These are phyloP conservation scores for Sebastes jordani DNA, from an alignment of 2,797 vertebrate species.

Conservation along the genomic window DNA sequence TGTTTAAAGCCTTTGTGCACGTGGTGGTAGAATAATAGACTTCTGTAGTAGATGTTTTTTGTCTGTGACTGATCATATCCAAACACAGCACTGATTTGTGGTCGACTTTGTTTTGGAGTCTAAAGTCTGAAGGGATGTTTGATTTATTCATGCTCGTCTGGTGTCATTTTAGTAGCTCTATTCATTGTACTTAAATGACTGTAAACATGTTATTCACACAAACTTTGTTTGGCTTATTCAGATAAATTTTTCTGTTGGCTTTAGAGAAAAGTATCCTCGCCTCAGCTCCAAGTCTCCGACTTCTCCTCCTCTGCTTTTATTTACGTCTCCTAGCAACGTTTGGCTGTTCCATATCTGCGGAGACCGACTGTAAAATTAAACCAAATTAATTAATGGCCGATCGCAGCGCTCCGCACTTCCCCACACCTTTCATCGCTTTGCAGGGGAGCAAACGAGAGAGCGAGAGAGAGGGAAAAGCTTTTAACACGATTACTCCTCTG, in stretches of 20 bases:
- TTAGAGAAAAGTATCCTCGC: not conserved
- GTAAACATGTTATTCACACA: not conserved
- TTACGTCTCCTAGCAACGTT: conserved; percentile 29
- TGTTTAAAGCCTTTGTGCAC: not conserved
- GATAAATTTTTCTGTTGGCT: not conserved
- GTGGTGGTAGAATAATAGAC: not conserved
- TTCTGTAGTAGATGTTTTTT: not conserved
- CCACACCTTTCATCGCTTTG: conserved; percentile 32
- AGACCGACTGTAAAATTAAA: not conserved
- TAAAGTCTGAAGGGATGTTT: not conserved
- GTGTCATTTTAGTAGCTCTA: not conserved
- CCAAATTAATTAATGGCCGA: conserved; percentile 13
- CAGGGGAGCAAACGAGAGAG: conserved; percentile 7
- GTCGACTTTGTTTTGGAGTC: not conserved
- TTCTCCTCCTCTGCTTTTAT: not conserved
- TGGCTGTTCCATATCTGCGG: not conserved
- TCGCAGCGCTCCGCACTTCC: not conserved
- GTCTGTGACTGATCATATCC: not conserved
- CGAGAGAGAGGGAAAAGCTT: conserved; percentile 35
- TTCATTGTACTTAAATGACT: not conserved
- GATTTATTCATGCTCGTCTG: not conserved
- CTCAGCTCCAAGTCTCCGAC: not conserved
- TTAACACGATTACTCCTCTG: conserved; percentile 55
- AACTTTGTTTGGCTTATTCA: not conserved
- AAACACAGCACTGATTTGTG: not conserved